A percentile compares a stretch with the other conserved stretches of the same genome.
Conservation (phyloP, 2,797 vertebrate species). For the Pipistrellus kuhlii region DNA sequence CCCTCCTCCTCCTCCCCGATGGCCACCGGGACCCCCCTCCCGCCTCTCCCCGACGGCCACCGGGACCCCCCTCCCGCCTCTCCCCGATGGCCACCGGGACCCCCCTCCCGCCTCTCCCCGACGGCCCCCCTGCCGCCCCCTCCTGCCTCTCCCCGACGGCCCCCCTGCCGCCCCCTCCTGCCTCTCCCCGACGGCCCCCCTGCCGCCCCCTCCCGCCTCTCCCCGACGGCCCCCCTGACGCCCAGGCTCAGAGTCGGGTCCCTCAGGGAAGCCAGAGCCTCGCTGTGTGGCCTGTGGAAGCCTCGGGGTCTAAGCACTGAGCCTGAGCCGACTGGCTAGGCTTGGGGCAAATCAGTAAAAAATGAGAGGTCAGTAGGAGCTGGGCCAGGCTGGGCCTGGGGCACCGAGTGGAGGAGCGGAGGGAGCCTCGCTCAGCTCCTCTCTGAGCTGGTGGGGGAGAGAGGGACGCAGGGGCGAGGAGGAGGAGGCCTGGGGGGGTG, state of each 20-base stretch:
- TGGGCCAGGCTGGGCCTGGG: not conserved
- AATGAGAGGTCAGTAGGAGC: not conserved
- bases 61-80: not conserved
- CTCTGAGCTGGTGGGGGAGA: not conserved
- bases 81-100: no score
- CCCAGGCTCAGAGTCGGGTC: not conserved
- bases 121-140: no score
- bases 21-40: no score
- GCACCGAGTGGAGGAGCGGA: not conserved
- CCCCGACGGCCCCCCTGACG: not conserved
- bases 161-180: no score
- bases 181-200: no score
- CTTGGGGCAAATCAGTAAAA: not conserved
- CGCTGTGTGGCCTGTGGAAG: not conserved
- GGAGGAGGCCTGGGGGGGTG: not conserved
- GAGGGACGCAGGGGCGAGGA: not conserved
- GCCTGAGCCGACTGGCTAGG: not conserved
- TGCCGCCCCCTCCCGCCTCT: no score
- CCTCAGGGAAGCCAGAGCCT: not conserved
- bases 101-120: no score
- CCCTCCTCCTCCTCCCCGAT: no score
- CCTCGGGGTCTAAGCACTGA: not conserved
- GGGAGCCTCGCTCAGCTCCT: not conserved
- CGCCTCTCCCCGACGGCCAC: not conserved
- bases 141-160: no score